Evolutionary conservation across 2,888 invertebrate species (phyloP), one percentile per base, ranked within the genome.

Genomic region (Hedychridium roseum): DNA sequence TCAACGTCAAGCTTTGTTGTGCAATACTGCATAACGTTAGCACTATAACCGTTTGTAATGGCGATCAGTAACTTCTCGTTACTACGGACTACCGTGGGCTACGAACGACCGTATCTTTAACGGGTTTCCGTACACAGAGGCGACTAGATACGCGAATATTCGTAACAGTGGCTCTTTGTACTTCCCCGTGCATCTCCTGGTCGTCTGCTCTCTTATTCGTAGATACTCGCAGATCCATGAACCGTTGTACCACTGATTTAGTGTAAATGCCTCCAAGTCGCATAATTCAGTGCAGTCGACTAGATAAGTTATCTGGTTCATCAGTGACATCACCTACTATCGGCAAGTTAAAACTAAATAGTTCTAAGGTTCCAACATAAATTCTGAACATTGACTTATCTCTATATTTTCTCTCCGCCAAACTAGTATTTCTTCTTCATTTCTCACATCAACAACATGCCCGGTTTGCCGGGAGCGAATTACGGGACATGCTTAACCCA

Each of bases 11-110:
- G 37, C 39, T 43, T 32, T 40, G 44, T 60, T 60, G 60, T 57
- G 43, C 26, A 60, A 57, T 18, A 48, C 38, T 32, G 49, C 39
- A 39, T 42, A 12, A 28, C 27, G 34, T 5, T 23, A 46, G 28
- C 35, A 38, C 47, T 46, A 50, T 48, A 49, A 12, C 45, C 53
- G 64, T 60, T 65, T 65, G 54, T 58, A 57, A 54, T 54, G 58
- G 53, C 61, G 53, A 60, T 53, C 48, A 56, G 60, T 60, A 60
- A 60, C 54, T 57, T 57, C 64, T 64, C 58, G 58, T 64, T 66
- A 61, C 66, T 50, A 51, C 27, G 45, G n/a, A 48, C 55, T 57
- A 56, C 57, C 53, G 48, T 50, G 44, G 37, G 43, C 53, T 56
- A 54, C 54, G 40, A 55, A 46, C 35, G 51, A 46, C 43, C 48